phyloP scores from a whole-genome alignment of 2,888 invertebrate genomes.

The Bombylius major region DNA sequence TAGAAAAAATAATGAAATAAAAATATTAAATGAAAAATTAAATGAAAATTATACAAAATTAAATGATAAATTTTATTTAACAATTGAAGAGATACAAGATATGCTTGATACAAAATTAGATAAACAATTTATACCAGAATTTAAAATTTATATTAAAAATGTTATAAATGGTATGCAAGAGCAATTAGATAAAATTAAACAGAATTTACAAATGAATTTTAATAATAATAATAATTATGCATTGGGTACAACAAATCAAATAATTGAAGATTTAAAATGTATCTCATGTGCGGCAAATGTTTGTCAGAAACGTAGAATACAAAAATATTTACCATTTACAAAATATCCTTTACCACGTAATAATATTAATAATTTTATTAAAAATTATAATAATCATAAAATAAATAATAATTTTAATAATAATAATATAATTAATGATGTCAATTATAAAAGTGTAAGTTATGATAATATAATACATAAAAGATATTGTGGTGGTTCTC shows the following conservation, averaged over 20 bases:
- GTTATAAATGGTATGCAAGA: constrained; percentile 20
- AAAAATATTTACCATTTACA: constrained; percentile 7
- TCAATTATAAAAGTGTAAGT: too few species aligned
- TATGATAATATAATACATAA: not conserved
- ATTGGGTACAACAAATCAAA: constrained; percentile 24
- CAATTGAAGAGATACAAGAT: constrained; percentile 33
- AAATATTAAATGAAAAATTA: constrained; percentile 18
- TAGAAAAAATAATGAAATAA: too few species aligned
- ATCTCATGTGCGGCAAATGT: constrained; percentile 25
- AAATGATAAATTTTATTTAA: constrained; percentile 21
- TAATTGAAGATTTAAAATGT: constrained; percentile 23
- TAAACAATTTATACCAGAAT: constrained; percentile 28
- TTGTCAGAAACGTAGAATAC: constrained; percentile 15
- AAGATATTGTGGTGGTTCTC: constrained; percentile 16
- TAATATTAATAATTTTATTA: too few species aligned
- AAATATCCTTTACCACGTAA: constrained; percentile 7
- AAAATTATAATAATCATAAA: too few species aligned
- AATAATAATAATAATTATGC: constrained; percentile 23
- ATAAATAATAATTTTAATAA: too few species aligned
- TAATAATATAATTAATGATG: too few species aligned
- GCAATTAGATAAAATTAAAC: constrained; percentile 9
- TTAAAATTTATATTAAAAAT: constrained; percentile 27
- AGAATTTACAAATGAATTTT: constrained; percentile 5
- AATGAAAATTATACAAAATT: constrained; percentile 18
- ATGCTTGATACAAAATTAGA: constrained; percentile 33